A percentile compares a stretch with the other conserved stretches of the same genome.
phyloP scores from a whole-genome alignment of 2,797 vertebrate genomes.

The Coregonus ussuriensis region DNA sequence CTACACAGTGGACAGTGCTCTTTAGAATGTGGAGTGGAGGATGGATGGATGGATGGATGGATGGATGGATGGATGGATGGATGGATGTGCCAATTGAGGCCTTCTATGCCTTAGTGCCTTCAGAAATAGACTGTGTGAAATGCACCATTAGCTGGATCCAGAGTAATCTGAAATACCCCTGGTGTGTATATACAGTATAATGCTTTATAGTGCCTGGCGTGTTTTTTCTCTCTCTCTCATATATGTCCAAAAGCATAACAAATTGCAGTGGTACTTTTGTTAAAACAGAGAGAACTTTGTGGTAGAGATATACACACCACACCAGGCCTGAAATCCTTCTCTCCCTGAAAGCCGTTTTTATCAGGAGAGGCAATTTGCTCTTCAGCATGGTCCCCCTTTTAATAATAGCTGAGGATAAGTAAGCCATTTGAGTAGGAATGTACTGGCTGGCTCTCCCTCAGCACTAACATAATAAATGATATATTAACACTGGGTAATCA shows the following conservation, averaged over 20 bases:
- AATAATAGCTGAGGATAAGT: slow-evolving; percentile 22
- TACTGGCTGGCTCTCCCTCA: background rate
- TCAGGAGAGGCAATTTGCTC: slow-evolving; percentile 23
- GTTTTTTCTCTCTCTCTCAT: background rate
- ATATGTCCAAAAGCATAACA: slow-evolving; percentile 20
- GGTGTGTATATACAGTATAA: slow-evolving; percentile 11
- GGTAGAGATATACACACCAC: background rate
- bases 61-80: background rate
- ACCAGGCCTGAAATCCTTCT: background rate
- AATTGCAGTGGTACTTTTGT: slow-evolving; percentile 21
- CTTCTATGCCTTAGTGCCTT: slow-evolving; percentile 1
- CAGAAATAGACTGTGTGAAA: slow-evolving; percentile 1
- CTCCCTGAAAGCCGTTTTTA: slow-evolving; percentile 8
- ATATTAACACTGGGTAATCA: slow-evolving; percentile 7
- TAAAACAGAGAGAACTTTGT: slow-evolving; percentile 17
- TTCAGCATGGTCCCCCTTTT: slow-evolving; percentile 1
- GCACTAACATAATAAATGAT: background rate
- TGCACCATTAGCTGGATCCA: slow-evolving; percentile 7
- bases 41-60: background rate
- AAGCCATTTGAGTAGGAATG: slow-evolving; percentile 2
- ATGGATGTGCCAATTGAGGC: slow-evolving; percentile 6
- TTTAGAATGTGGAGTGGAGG: background rate
- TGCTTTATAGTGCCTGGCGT: slow-evolving; percentile 6
- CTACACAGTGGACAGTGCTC: background rate
- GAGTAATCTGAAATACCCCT: background rate